These are phyloP conservation scores for Rana temporaria DNA, from an alignment of 2,113 vertebrate species.

Conservation along the genomic window DNA sequence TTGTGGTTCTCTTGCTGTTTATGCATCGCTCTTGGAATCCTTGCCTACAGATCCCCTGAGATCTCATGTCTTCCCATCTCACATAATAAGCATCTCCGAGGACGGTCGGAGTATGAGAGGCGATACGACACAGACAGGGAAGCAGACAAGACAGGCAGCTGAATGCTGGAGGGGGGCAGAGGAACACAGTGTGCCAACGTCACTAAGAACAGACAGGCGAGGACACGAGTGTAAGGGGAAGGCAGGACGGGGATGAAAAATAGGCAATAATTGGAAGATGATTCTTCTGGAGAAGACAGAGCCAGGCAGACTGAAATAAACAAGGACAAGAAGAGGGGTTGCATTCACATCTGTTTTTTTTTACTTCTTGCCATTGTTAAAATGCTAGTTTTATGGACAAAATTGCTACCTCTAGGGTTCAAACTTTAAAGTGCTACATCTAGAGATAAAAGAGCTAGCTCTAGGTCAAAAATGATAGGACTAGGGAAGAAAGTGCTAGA, in stretches of 20 bases:
- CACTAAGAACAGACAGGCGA: neutral
- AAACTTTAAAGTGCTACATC: too few relatives aligned
- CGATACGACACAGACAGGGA: neutral
- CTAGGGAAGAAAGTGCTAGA: too few relatives aligned
- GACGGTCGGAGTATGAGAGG: neutral
- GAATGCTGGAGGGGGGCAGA: neutral
- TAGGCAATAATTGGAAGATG: neutral
- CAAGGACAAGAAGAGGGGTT: too few relatives aligned
- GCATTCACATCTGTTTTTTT: too few relatives aligned
- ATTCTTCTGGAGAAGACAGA: neutral
- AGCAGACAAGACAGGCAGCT: neutral
- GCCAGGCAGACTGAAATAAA: too few relatives aligned
- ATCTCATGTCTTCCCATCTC: neutral
- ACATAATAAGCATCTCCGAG: slow-evolving; percentile 8
- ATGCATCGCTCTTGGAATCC: neutral
- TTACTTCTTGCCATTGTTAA: too few relatives aligned
- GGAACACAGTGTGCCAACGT: neutral
- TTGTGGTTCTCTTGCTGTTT: neutral
- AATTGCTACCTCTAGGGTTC: too few relatives aligned
- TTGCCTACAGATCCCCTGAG: neutral
- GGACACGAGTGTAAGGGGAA: neutral
- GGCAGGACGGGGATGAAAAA: neutral
- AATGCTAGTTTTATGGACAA: too few relatives aligned
- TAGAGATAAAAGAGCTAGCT: too few relatives aligned
- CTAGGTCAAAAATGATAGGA: too few relatives aligned